Percentiles rank a stretch among this genome's conserved stretches.
Evolutionary conservation across 2,797 vertebrate genomes (phyloP).

Genomic region (Falco cherrug): DNA sequence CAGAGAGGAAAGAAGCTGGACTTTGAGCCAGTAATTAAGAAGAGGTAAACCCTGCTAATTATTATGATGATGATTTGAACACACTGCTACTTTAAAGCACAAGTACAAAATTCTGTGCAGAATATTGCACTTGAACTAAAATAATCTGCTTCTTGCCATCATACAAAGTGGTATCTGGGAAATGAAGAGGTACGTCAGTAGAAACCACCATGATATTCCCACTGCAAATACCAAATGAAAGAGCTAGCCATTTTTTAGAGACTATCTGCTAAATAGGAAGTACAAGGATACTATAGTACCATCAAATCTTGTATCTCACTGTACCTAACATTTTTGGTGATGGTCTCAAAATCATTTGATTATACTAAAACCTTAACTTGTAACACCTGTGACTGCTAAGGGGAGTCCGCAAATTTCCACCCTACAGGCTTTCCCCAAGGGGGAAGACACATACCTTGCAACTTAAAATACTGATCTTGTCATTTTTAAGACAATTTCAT

Average conservation of each 20-base stretch:
- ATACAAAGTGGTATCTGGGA: not conserved
- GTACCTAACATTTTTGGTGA: not conserved
- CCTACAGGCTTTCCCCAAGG: not conserved
- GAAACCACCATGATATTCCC: not conserved
- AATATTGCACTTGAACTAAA: not conserved
- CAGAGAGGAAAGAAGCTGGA: not conserved
- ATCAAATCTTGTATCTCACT: not conserved
- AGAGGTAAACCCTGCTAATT: not conserved
- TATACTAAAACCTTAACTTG: not conserved
- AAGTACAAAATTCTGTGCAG: not conserved
- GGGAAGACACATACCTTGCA: not conserved
- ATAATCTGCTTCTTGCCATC: not conserved
- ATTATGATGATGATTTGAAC: not conserved
- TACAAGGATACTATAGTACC: not conserved
- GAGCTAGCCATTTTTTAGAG: not conserved
- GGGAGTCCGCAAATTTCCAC: not conserved
- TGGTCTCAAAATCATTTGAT: not conserved
- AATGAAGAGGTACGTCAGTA: not conserved
- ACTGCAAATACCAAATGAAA: not conserved
- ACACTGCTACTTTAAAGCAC: not conserved
- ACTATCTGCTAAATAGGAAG: not conserved
- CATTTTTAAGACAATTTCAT: not conserved
- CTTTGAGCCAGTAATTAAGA: not conserved
- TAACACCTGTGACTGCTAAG: not conserved
- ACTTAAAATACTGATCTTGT: not conserved